These are phyloP conservation scores for Catocala nupta DNA, from an alignment of 2,888 invertebrate species.

Conservation along the genomic window DNA sequence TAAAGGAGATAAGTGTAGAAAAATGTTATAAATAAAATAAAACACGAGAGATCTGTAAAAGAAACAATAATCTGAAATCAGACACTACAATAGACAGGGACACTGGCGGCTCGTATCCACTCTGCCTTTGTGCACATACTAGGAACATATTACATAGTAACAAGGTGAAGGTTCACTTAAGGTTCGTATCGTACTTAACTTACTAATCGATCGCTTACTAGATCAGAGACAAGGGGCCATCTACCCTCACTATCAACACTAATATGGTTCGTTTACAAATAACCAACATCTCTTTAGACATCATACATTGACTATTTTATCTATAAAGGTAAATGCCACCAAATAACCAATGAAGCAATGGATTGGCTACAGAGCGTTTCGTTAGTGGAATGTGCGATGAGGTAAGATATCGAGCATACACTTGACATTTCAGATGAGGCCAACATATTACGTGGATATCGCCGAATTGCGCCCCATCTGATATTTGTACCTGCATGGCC, in stretches of 20 bases:
- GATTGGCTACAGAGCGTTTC: neutral
- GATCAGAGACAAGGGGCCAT: constrained; percentile 40
- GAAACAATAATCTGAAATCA: no score
- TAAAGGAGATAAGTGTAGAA: no score
- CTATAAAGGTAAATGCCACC: neutral
- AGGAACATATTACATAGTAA: no score
- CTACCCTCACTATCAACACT: constrained; percentile 16
- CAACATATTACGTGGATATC: constrained; percentile 28
- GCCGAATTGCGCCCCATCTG: constrained; percentile 22
- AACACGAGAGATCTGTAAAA: no score
- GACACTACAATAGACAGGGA: no score
- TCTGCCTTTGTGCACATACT: no score
- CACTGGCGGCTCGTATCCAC: no score
- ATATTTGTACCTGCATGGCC: constrained; percentile 15
- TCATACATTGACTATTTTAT: constrained; percentile 17
- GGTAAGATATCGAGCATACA: constrained; percentile 26
- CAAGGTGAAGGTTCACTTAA: no score
- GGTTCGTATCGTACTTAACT: no score
- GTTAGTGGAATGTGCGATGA: constrained; percentile 14
- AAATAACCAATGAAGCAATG: constrained; percentile 19
- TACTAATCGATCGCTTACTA: constrained; percentile 37
- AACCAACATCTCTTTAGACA: neutral
- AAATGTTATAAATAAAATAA: no score
- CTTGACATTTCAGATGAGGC: constrained; percentile 38
- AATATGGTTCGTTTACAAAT: neutral